Evolutionary conservation across 2,797 vertebrate species (phyloP).

Genomic region (Bradypodion pumilum): DNA sequence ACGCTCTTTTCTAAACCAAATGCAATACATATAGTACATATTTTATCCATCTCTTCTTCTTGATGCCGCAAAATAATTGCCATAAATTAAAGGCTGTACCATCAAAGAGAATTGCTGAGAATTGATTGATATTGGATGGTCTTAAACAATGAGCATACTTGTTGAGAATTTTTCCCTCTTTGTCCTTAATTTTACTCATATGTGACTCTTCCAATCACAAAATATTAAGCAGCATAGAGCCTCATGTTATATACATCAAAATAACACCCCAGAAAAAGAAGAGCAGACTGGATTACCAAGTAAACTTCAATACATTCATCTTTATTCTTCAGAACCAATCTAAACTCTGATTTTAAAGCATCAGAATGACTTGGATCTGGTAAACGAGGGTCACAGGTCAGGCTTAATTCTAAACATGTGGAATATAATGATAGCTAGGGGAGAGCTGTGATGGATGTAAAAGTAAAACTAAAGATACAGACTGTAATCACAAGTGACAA

Average conservation of each 20-base stretch:
- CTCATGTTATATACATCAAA: background rate
- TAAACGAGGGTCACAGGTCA: slow-evolving; percentile 65
- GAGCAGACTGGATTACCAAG: slow-evolving; percentile 21
- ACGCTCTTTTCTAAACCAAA: background rate
- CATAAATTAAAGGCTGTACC: background rate
- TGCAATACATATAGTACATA: background rate
- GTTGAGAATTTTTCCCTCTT: background rate
- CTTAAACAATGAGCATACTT: background rate
- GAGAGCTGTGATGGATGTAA: slow-evolving; percentile 61
- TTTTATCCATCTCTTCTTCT: slow-evolving; percentile 14
- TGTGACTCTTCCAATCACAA: background rate
- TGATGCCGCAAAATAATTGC: background rate
- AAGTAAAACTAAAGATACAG: slow-evolving; percentile 69
- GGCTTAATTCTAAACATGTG: slow-evolving; percentile 71
- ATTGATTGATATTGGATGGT: background rate
- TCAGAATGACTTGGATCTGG: slow-evolving; percentile 62
- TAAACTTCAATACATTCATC: slow-evolving; percentile 36
- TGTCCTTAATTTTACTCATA: background rate
- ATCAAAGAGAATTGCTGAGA: background rate
- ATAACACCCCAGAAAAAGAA: slow-evolving; percentile 11
- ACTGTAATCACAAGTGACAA: slow-evolving; percentile 71
- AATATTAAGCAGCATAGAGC: background rate
- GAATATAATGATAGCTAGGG: slow-evolving; percentile 69
- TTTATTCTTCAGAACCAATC: slow-evolving; percentile 18
- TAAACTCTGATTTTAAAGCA: slow-evolving; percentile 55